Percentiles rank a stretch among this genome's conserved stretches.
Evolutionary conservation across 2,888 invertebrate species (phyloP).

Genomic region (Aporophyla nigra): DNA sequence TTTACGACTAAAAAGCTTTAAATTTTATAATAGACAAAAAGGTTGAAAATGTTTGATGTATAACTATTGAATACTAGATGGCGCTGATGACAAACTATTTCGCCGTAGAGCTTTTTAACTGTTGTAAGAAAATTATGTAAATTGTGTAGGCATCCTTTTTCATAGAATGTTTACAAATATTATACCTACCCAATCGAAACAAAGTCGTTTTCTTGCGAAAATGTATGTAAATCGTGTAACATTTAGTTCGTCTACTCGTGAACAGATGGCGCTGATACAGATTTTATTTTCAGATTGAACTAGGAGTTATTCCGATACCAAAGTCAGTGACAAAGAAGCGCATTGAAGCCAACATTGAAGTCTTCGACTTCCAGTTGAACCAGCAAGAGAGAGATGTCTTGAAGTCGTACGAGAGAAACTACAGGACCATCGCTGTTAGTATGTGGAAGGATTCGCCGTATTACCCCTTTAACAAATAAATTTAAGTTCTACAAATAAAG

Average conservation of each 20-base stretch:
- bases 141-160: not conserved
- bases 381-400: slow-evolving; percentile 73
- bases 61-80: not conserved
- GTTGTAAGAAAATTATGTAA: no score
- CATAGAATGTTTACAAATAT: not conserved
- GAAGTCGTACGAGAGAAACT: slow-evolving; percentile 74
- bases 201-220: not conserved
- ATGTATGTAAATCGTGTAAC: not conserved
- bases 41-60: not conserved
- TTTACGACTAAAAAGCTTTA: no score
- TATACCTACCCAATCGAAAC: not conserved
- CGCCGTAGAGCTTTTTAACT: no score
- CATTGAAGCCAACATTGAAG: slow-evolving; percentile 78
- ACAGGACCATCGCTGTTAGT: slow-evolving; percentile 72
- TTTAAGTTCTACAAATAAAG: slow-evolving; percentile 4
- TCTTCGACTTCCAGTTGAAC: slow-evolving; percentile 81
- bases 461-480: slow-evolving; percentile 74
- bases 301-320: slow-evolving; percentile 83
- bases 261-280: slow-evolving; percentile 33
- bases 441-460: slow-evolving; percentile 75
- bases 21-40: no score
- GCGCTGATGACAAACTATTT: not conserved
- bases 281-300: slow-evolving; percentile 76
- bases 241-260: slow-evolving; percentile 3
- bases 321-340: slow-evolving; percentile 78